These are phyloP conservation scores for Trichonephila clavata DNA, from an alignment of 1,140 invertebrate species.

Conservation along the genomic window DNA sequence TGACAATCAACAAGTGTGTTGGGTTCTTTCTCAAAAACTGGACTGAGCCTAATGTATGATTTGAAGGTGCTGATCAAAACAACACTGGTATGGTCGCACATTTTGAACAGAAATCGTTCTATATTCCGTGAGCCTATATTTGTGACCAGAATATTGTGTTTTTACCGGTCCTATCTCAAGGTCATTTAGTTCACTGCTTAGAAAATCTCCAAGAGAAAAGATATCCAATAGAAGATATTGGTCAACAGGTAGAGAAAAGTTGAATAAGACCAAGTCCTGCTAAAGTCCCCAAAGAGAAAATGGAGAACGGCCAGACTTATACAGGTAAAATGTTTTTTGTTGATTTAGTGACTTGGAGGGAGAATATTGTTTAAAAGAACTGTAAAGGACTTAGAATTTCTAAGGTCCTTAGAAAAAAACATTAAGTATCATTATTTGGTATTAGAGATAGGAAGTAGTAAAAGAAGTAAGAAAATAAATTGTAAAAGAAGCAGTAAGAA, in stretches of 20 bases:
- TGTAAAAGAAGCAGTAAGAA: too few relatives aligned
- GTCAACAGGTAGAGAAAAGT: not conserved
- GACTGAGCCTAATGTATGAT: constrained; percentile 49
- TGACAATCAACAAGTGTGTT: not conserved
- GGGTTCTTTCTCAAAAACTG: not conserved
- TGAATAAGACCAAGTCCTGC: not conserved
- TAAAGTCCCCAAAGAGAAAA: not conserved
- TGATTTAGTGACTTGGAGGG: too few relatives aligned
- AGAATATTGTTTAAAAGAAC: not conserved
- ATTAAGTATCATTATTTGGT: too few relatives aligned
- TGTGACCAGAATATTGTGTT: constrained; percentile 8
- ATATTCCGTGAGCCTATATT: constrained; percentile 15
- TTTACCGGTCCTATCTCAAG: constrained; percentile 40
- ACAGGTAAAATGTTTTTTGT: not conserved
- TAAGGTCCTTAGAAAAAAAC: too few relatives aligned
- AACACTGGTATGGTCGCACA: not conserved
- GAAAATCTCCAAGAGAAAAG: not conserved
- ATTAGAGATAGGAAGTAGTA: too few relatives aligned
- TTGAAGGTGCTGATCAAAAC: not conserved
- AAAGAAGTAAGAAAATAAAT: too few relatives aligned
- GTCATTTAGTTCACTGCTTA: constrained; percentile 40
- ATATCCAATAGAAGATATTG: not conserved
- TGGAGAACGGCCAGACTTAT: not conserved
- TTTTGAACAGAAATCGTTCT: constrained; percentile 1
- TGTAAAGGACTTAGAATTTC: too few relatives aligned